Evolutionary conservation across 2,888 invertebrate genomes (phyloP).

Genomic region (Kuschelorhynchus macadamiae): DNA sequence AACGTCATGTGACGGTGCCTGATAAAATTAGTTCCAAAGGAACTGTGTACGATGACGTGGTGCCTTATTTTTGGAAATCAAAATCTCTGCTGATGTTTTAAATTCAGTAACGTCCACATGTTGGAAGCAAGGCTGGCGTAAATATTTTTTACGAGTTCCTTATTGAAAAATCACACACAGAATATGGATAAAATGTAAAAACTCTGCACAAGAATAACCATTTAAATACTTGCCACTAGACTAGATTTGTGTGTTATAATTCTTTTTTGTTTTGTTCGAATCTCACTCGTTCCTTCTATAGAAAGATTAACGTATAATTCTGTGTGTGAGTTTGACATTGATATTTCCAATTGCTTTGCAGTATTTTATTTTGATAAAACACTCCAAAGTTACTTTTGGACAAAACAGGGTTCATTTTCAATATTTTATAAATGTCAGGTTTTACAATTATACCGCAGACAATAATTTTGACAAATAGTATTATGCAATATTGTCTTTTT

Average conservation of each 20-base stretch:
- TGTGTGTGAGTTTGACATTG: slow-evolving; percentile 4
- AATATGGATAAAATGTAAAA: neutral
- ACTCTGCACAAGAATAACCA: neutral
- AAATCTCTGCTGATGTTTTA: neutral
- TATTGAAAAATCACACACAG: slow-evolving; percentile 24
- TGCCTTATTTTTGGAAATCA: slow-evolving; percentile 54
- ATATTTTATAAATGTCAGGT: neutral
- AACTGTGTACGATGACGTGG: slow-evolving; percentile 60
- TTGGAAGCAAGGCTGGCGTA: neutral
- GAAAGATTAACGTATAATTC: neutral
- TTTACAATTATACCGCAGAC: neutral
- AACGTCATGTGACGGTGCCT: no score
- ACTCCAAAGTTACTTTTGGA: slow-evolving; percentile 1
- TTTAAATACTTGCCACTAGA: slow-evolving; percentile 4
- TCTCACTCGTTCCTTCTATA: neutral
- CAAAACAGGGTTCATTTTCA: slow-evolving; percentile 28
- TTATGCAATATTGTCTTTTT: neutral
- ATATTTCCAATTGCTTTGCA: slow-evolving; percentile 8
- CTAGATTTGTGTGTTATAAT: neutral
- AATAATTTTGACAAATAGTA: neutral
- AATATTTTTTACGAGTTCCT: slow-evolving; percentile 12
- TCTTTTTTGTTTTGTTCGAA: neutral
- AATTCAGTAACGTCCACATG: neutral
- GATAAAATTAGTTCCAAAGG: slow-evolving; percentile 62
- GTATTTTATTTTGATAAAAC: slow-evolving; percentile 8